Evolutionary conservation across 2,888 invertebrate genomes (phyloP).

Genomic region (Cantharis rustica): DNA sequence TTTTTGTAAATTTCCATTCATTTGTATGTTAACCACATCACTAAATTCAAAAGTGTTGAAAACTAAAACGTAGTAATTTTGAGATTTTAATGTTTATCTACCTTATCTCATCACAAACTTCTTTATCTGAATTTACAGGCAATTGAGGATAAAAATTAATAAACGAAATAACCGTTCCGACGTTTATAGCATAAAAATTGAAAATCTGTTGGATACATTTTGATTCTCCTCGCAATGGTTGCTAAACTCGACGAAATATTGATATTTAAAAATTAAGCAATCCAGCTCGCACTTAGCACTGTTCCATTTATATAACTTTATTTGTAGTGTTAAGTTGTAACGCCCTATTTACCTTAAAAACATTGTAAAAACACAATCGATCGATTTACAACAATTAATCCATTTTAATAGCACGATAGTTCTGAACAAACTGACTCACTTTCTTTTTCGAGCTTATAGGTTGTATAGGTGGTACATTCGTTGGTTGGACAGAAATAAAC

Average conservation of each 20-base stretch:
- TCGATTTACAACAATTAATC: neutral
- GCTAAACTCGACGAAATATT: neutral
- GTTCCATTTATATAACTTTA: neutral
- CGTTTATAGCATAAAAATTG: neutral
- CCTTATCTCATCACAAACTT: slow-evolving; percentile 11
- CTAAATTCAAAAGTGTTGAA: neutral
- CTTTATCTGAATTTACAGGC: slow-evolving; percentile 2
- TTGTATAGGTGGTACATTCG: slow-evolving; percentile 27
- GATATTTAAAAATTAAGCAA: neutral
- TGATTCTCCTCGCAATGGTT: neutral
- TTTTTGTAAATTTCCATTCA: neutral
- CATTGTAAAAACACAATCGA: neutral
- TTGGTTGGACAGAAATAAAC: slow-evolving; percentile 47
- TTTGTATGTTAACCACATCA: neutral
- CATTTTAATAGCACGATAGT: slow-evolving; percentile 6
- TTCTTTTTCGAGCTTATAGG: slow-evolving; percentile 42
- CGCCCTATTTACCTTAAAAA: neutral
- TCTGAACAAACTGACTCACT: slow-evolving; percentile 38
- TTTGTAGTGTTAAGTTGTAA: neutral
- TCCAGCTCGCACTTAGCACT: neutral
- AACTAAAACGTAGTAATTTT: neutral
- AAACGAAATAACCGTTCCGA: neutral
- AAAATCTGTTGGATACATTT: neutral
- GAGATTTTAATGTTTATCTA: slow-evolving; percentile 2
- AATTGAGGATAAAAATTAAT: neutral